Evolutionary conservation across 2,113 vertebrate genomes (phyloP), one percentile per base, ranked within the genome.

Genomic region (Salvelinus namaycush): DNA sequence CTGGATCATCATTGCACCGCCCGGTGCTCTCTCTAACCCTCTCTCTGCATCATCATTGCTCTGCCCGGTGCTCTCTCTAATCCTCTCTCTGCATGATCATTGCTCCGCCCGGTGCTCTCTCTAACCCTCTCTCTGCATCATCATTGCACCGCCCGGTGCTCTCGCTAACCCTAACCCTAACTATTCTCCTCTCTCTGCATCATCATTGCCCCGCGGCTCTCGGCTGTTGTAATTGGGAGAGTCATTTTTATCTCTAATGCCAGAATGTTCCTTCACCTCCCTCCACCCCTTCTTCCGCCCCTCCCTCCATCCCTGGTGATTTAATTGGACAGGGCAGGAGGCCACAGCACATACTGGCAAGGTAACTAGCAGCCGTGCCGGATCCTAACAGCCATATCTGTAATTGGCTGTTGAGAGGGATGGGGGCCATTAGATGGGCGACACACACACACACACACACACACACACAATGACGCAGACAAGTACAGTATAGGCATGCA

Each of bases 321-420:
- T 86, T 90, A 89, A 93, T 91, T 91, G 89, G 87, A 86, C 83
- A 75, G 86, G 87, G 84, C 88, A 87, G 74, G 72, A 86, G 89
- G 88, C 87, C 81, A 72, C 78, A 20, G 83, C 87, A 85, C 83
- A 85, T 79, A 87, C 86, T 81, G 89, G 86, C 76, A 78, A 79
- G 87, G 87, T 88, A 89, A 86, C 87, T 83, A 88, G 84, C 83
- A 79, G 81, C 16, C 73, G 82, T 82, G 88, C 81, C 76, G 76
- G 77, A 87, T 79, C 29, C 82, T 79, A 86, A 89, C 87, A 81
- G 80, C 85, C 80, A 57, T 71, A 60, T 78, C 89, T 89, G 79
- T 91, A 92, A 93, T 93, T 92, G 89, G 91, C 89, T 90, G 86
- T 82, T 83, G 80, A 87, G 76, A 90, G 82, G 84, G 86, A 89